phyloP scores from a whole-genome alignment of 2,888 invertebrate genomes.

The Luffia ferchaultella region DNA sequence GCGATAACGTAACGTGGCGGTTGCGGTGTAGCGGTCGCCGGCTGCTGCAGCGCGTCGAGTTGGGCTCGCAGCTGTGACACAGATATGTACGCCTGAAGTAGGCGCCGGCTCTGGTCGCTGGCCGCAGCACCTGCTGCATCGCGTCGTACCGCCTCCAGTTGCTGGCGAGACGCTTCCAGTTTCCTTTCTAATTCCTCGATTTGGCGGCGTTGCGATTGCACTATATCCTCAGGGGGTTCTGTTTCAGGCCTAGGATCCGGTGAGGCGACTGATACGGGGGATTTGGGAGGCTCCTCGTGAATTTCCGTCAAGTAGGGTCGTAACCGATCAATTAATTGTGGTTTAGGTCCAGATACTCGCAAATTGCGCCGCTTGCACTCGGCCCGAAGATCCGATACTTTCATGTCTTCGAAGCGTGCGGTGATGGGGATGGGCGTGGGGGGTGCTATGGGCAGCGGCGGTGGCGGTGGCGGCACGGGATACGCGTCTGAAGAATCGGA shows the following conservation, averaged over 20 bases:
- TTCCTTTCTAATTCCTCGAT: conserved; percentile 89
- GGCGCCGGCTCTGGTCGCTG: conserved; percentile 48
- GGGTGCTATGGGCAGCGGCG: no score
- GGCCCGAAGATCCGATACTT: conserved; percentile 91
- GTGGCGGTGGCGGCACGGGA: conserved; percentile 59
- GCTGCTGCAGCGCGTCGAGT: conserved; percentile 68
- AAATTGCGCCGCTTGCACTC: conserved; percentile 93
- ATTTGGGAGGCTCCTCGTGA: conserved; percentile 52
- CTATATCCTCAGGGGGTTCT: conserved; percentile 72
- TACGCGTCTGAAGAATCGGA: conserved; percentile 43
- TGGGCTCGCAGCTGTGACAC: conserved; percentile 67
- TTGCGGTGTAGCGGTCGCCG: conserved; percentile 31
- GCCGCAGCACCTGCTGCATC: conserved; percentile 60
- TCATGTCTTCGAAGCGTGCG: conserved; percentile 91
- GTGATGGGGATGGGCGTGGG: conserved; percentile 40
- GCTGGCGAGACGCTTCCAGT: conserved; percentile 78
- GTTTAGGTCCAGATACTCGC: conserved; percentile 96
- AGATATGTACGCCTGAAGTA: conserved; percentile 71
- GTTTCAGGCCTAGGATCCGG: conserved; percentile 44
- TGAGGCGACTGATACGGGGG: conserved; percentile 29
- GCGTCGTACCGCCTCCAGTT: conserved; percentile 74
- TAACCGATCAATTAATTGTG: conserved; percentile 91
- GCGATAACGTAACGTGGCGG: conserved; percentile 42
- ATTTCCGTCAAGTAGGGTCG: conserved; percentile 72
- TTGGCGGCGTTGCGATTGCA: conserved; percentile 81